Evolutionary conservation across 2,113 vertebrate species (phyloP).

Genomic region (Carassius gibelio): DNA sequence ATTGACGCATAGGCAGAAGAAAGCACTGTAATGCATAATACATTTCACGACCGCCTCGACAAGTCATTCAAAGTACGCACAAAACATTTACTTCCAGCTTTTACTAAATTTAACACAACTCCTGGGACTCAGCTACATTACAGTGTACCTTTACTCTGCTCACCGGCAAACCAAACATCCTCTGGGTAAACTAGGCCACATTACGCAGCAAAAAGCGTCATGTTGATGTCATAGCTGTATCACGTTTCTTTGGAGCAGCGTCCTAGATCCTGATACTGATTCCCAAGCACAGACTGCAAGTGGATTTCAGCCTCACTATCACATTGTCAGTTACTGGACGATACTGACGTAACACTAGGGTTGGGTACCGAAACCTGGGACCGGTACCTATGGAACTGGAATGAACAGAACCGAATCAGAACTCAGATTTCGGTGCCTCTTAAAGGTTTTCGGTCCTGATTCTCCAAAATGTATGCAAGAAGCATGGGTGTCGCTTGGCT

Average conservation of each 20-base stretch:
- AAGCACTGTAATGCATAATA: not conserved
- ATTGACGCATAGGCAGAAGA: not conserved
- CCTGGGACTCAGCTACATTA: not conserved
- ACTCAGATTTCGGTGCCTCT: no score
- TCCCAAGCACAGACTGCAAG: conserved; percentile 2
- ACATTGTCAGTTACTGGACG: not conserved
- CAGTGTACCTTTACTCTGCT: not conserved
- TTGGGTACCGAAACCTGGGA: no score
- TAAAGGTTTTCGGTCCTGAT: no score
- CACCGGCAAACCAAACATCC: not conserved
- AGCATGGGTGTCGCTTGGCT: no score
- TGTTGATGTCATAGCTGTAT: conserved; percentile 11
- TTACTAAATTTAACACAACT: not conserved
- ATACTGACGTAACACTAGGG: not conserved
- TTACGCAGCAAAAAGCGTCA: conserved; percentile 23
- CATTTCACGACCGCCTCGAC: not conserved
- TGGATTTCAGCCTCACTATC: not conserved
- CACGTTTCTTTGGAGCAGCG: not conserved
- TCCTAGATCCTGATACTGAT: conserved; percentile 30
- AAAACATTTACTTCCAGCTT: not conserved
- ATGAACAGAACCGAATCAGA: no score
- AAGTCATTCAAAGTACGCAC: no score
- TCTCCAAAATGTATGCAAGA: no score
- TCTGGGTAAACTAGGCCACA: conserved; percentile 8
- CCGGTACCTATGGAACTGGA: no score